Evolutionary conservation across 2,888 invertebrate species (phyloP), one percentile per base, ranked within the genome.

Genomic region (Zootermopsis nevadensis): DNA sequence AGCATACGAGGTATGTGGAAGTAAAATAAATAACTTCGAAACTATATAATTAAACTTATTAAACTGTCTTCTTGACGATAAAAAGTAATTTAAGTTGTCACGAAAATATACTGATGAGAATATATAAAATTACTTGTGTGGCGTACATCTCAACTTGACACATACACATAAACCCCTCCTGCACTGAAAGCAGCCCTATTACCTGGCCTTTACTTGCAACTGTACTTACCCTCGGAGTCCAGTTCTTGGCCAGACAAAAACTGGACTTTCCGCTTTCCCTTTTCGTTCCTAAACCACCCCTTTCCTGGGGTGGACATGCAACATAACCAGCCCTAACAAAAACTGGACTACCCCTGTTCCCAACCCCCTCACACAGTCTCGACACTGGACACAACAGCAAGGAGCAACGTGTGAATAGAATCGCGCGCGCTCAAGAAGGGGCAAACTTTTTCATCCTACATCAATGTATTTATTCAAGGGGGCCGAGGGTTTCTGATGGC

Each of bases 281-380:
- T 33, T 55, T 27, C 31, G 33, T 12, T 48, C 35, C 33, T 30
- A 4, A 74, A 79, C 19, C 42, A 30, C 42, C 38, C 10, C 7
- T 38, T 38, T 38, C 74, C 35, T 38, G 35, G 38, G 74, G n/a
- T 74, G 74, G 74, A 74, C 74, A 74, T 12, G 24, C 19, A n/a
- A 38, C 74, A 38, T 12, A 66, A 79, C 79, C 79, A 66, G 35
- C 35, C 79, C 79, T 55, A 79, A 82, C 83, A 83, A 83, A 83
- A 83, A 83, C 83, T 83, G 80, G 74, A 83, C 79, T 80, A 31
- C 83, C 67, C 79, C 83, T 83, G 69, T 74, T 76, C 38, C 69
- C 60, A 60, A 77, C 30, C 79, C 79, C 79, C 38, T 79, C 60
- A 60, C 60, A 74, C 38, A 19, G 31, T 69, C 69, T 69, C 69